Percentiles rank a stretch among this genome's conserved stretches.
Conservation (phyloP, 2,113 vertebrate genomes). For the Proterorhinus semilunaris region DNA sequence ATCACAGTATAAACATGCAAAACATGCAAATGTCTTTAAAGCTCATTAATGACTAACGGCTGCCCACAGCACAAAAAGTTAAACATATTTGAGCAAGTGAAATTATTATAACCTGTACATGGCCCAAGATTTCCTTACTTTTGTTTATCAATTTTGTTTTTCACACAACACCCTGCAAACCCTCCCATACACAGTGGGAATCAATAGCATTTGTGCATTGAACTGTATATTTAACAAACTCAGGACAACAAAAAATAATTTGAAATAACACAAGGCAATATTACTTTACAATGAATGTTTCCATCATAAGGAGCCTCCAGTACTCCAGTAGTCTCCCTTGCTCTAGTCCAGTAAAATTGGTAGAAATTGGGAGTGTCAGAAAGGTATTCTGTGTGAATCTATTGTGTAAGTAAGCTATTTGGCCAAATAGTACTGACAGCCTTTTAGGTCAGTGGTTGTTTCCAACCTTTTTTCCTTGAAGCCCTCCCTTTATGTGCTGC, state of each 20-base stretch:
- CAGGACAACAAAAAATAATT: not conserved
- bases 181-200: no score
- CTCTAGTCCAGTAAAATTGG: not conserved
- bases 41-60: not conserved
- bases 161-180: no score
- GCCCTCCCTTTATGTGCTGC: no score
- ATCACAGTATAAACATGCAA: not conserved
- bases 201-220: no score
- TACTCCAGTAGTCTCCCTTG: not conserved
- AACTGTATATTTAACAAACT: no score
- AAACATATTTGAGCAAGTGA: not conserved
- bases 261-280: not conserved
- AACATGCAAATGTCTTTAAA: not conserved
- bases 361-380: not conserved
- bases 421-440: no score
- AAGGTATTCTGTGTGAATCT: no score
- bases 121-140: no score
- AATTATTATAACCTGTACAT: not conserved
- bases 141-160: no score
- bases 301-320: not conserved
- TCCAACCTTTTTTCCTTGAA: no score
- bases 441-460: no score
- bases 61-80: not conserved
- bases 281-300: not conserved
- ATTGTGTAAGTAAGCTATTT: no score